Percentiles rank a stretch among this genome's conserved stretches.
These are phyloP conservation scores for Sphyrna mokarran DNA, from an alignment of 2,113 vertebrate genomes.

Conservation along the genomic window DNA sequence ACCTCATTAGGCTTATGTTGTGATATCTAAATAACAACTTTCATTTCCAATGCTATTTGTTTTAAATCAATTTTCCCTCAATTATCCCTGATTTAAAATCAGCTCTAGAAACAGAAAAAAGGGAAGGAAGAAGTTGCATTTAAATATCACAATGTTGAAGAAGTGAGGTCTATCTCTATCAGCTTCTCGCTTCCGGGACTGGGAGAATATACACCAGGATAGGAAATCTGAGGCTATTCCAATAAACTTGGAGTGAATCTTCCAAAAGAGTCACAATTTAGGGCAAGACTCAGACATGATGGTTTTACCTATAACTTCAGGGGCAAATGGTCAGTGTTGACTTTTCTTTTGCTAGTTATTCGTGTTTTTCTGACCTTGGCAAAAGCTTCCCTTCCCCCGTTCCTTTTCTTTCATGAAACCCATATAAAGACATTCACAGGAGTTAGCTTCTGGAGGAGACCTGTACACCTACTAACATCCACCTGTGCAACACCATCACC, in stretches of 20 bases:
- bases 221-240: not conserved
- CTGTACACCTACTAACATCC: not conserved
- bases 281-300: not conserved
- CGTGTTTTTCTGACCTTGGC: not conserved
- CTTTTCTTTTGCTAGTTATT: not conserved
- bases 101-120: not conserved
- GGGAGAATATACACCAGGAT: not conserved
- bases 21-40: not conserved
- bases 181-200: not conserved
- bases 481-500: not conserved
- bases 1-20: not conserved
- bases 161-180: not conserved
- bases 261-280: not conserved
- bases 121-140: not conserved
- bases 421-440: not conserved
- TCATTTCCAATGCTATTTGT: not conserved
- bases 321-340: not conserved
- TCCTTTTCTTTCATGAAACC: not conserved
- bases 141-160: not conserved
- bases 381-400: not conserved
- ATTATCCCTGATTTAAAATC: not conserved
- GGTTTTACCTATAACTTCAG: not conserved
- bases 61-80: not conserved
- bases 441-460: not conserved
- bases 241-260: not conserved